Percentiles rank a stretch among this genome's conserved stretches.
phyloP scores from a whole-genome alignment of 2,113 vertebrate species.

The Pseudolaguvia tuberculata region DNA sequence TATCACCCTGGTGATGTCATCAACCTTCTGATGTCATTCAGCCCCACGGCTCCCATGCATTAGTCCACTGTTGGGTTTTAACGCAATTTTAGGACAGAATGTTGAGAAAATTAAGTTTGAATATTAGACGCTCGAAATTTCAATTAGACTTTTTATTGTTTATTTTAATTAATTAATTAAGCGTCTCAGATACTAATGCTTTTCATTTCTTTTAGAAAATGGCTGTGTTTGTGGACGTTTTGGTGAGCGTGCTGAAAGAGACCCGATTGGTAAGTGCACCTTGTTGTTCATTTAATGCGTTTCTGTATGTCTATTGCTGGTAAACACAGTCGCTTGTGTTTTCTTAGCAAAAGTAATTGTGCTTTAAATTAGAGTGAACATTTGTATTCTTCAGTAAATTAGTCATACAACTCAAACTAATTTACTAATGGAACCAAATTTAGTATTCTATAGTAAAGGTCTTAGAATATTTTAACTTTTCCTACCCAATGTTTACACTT shows the following conservation, averaged over 20 bases:
- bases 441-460: too few species aligned
- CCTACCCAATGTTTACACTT: too few species aligned
- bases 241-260: conserved; percentile 29
- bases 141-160: too few species aligned
- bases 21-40: too few species aligned
- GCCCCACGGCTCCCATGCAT: neutral
- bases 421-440: too few species aligned
- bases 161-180: neutral
- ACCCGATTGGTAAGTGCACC: conserved; percentile 66
- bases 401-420: too few species aligned
- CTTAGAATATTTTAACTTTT: too few species aligned
- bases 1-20: too few species aligned
- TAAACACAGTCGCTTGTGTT: neutral
- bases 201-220: conserved; percentile 19
- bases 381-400: neutral
- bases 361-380: neutral
- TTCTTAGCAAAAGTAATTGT: neutral
- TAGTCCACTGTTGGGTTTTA: neutral
- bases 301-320: conserved; percentile 50
- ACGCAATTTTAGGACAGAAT: neutral
- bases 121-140: too few species aligned
- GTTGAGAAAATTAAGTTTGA: neutral
- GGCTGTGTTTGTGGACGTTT: neutral
- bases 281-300: conserved; percentile 22
- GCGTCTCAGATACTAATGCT: neutral